Evolutionary conservation across 2,797 vertebrate genomes (phyloP).

Genomic region (Channa striata): DNA sequence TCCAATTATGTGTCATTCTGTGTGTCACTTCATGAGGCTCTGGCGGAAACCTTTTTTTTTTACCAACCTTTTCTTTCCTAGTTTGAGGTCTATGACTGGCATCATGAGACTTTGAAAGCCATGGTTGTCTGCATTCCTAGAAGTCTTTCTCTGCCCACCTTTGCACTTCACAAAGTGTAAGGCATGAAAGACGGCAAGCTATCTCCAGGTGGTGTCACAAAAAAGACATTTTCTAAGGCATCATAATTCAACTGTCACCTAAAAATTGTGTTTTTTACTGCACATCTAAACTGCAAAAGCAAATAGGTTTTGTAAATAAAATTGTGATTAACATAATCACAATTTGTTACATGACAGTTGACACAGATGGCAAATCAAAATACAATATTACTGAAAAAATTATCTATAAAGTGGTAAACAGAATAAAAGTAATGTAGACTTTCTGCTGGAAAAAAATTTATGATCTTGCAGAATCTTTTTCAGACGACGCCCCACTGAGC

Average conservation of each 20-base stretch:
- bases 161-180: background rate
- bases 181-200: background rate
- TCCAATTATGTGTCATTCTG: background rate
- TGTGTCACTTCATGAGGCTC: background rate
- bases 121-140: background rate
- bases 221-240: background rate
- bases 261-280: too few species aligned
- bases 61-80: background rate
- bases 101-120: background rate
- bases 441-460: too few species aligned
- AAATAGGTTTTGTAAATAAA: too few species aligned
- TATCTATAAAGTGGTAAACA: background rate
- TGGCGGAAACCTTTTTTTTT: background rate
- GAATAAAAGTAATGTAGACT: background rate
- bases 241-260: too few species aligned
- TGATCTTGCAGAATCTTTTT: too few species aligned
- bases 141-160: background rate
- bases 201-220: background rate
- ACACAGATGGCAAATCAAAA: too few species aligned
- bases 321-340: too few species aligned
- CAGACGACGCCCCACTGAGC: too few species aligned
- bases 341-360: too few species aligned
- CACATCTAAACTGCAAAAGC: too few species aligned
- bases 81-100: background rate
- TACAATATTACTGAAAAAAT: background rate